Conservation (phyloP, 2,888 invertebrate genomes). For the Isotomurus palustris region DNA sequence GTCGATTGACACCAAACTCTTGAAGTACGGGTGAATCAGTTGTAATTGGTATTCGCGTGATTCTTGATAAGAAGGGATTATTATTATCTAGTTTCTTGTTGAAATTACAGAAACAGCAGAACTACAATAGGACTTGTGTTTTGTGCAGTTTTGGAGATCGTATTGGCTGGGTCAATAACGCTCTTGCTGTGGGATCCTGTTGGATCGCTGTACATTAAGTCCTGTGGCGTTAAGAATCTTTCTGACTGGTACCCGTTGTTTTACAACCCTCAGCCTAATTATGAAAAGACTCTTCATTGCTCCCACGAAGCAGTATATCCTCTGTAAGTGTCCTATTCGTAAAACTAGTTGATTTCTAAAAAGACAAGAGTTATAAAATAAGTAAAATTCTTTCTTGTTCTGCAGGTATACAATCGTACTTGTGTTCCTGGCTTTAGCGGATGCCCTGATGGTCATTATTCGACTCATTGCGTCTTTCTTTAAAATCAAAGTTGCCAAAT, state of each 20-base stretch:
- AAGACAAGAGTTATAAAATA: too few species aligned
- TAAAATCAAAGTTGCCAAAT: slow-evolving; percentile 49
- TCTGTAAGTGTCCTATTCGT: slow-evolving; percentile 62
- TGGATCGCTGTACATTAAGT: slow-evolving; percentile 68
- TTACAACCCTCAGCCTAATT: slow-evolving; percentile 90
- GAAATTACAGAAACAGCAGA: slow-evolving; percentile 61
- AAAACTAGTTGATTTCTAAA: too few species aligned
- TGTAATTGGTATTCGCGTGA: background rate
- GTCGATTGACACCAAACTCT: slow-evolving; percentile 66
- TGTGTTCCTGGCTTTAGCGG: slow-evolving; percentile 78
- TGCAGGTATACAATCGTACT: slow-evolving; percentile 86
- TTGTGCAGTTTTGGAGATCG: slow-evolving; percentile 77
- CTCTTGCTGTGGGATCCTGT: slow-evolving; percentile 76
- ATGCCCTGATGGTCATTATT: slow-evolving; percentile 71
- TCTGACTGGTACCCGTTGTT: slow-evolving; percentile 97
- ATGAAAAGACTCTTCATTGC: slow-evolving; percentile 81
- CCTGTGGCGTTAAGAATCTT: slow-evolving; percentile 72
- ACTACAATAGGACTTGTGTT: slow-evolving; percentile 71
- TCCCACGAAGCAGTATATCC: slow-evolving; percentile 98
- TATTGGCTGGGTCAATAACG: slow-evolving; percentile 68
- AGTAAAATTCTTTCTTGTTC: slow-evolving; percentile 60
- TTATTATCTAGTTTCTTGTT: slow-evolving; percentile 1
- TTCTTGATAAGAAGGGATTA: background rate
- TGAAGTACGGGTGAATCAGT: slow-evolving; percentile 17
- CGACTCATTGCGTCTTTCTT: slow-evolving; percentile 67